These are phyloP conservation scores for Mormyrus lacerda DNA, from an alignment of 2,113 vertebrate genomes.

Conservation along the genomic window DNA sequence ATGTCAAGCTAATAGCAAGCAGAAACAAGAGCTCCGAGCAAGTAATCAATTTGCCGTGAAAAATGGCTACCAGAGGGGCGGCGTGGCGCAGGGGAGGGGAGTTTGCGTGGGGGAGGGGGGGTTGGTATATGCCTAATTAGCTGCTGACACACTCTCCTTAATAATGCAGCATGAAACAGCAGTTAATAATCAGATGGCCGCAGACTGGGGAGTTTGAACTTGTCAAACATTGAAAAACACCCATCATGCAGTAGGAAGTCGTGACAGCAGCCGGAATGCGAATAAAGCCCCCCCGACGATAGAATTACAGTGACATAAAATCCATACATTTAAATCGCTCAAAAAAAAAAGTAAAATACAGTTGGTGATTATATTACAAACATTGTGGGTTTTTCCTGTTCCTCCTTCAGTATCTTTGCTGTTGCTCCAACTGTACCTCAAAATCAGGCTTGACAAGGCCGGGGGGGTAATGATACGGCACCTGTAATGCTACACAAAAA, in stretches of 20 bases:
- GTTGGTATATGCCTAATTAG: slow-evolving; percentile 30
- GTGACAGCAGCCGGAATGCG: not conserved
- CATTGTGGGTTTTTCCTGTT: slow-evolving; percentile 18
- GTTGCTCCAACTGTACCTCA: slow-evolving; percentile 32
- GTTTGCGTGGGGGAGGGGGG: not conserved
- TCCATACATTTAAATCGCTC: not conserved
- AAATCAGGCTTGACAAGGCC: slow-evolving; percentile 75
- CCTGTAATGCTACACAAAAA: slow-evolving; percentile 84
- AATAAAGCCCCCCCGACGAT: not conserved
- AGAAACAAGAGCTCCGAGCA: slow-evolving; percentile 27
- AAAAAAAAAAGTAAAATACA: not conserved
- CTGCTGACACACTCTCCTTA: slow-evolving; percentile 22
- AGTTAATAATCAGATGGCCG: slow-evolving; percentile 20
- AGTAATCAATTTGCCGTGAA: slow-evolving; percentile 21
- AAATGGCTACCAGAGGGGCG: slow-evolving; percentile 8
- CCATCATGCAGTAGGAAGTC: not conserved
- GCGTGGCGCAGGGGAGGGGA: slow-evolving; percentile 13
- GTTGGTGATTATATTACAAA: not conserved
- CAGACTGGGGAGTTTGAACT: slow-evolving; percentile 29
- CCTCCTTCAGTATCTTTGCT: not conserved
- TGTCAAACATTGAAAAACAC: slow-evolving; percentile 26
- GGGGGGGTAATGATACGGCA: slow-evolving; percentile 89
- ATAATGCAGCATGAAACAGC: slow-evolving; percentile 25
- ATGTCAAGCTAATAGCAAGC: slow-evolving; percentile 38
- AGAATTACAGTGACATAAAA: not conserved